phyloP scores from a whole-genome alignment of 2,113 vertebrate species.

The Protomyctophum bolini region DNA sequence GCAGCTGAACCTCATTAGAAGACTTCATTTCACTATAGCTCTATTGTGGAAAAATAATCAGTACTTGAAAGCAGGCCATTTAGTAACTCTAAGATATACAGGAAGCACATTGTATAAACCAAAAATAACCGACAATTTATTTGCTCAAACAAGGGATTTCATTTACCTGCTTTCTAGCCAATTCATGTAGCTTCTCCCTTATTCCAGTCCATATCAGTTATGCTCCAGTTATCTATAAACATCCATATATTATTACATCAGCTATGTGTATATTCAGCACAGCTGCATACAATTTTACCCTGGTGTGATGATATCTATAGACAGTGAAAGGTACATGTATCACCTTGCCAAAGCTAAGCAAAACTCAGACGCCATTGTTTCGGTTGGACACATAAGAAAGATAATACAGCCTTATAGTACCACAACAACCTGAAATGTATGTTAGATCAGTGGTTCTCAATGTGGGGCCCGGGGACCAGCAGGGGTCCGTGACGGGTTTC shows the following conservation, averaged over 20 bases:
- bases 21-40: no score
- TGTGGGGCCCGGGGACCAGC: no score
- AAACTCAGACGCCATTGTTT: no score
- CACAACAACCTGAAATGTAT: no score
- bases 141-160: background rate
- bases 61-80: background rate
- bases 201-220: background rate
- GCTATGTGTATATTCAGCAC: background rate
- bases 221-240: background rate
- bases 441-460: no score
- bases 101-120: background rate
- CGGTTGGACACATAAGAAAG: no score
- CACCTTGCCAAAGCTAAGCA: no score
- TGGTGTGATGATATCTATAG: background rate
- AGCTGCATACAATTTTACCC: background rate
- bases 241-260: slow-evolving; percentile 1
- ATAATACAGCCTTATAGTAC: no score
- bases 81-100: background rate
- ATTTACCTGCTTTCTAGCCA: background rate
- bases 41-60: no score
- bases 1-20: background rate
- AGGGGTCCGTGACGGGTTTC: no score
- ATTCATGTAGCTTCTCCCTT: no score
- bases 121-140: background rate
- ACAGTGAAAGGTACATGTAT: no score